Evolutionary conservation across 2,797 vertebrate species (phyloP).

Genomic region (Syndactyla subalaris): DNA sequence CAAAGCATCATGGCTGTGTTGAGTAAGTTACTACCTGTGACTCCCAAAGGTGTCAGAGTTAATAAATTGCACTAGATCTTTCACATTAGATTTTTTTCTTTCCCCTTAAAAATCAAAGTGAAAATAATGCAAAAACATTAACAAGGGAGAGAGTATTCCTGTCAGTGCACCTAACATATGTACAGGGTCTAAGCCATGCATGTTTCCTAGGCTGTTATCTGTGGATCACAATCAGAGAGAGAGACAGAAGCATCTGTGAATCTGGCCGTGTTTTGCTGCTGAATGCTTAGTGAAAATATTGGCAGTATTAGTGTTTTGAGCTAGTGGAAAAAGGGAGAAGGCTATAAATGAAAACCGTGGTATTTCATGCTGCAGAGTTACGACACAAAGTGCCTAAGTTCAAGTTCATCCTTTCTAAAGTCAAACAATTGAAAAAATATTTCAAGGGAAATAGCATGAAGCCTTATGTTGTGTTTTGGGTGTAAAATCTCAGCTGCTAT

Average conservation of each 20-base stretch:
- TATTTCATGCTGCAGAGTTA: neutral
- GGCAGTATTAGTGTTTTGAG: neutral
- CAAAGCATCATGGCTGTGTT: neutral
- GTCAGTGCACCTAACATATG: neutral
- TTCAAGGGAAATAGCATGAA: neutral
- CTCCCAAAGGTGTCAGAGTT: neutral
- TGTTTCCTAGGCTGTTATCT: neutral
- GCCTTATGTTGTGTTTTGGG: neutral
- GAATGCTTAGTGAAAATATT: neutral
- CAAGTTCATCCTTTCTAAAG: neutral
- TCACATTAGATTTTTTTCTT: neutral
- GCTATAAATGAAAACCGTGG: neutral
- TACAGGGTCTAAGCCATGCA: neutral
- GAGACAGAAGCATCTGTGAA: neutral
- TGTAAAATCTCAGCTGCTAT: neutral
- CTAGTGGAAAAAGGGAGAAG: neutral
- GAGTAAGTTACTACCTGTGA: neutral
- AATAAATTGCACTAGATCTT: neutral
- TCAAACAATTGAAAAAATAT: neutral
- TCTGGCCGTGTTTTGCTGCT: neutral
- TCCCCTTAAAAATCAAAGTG: neutral
- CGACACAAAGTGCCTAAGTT: neutral
- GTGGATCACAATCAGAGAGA: neutral
- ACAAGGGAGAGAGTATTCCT: neutral
- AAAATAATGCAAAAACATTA: neutral